Conservation (phyloP, 2,888 invertebrate species). For the Cyclophora albipunctata region DNA sequence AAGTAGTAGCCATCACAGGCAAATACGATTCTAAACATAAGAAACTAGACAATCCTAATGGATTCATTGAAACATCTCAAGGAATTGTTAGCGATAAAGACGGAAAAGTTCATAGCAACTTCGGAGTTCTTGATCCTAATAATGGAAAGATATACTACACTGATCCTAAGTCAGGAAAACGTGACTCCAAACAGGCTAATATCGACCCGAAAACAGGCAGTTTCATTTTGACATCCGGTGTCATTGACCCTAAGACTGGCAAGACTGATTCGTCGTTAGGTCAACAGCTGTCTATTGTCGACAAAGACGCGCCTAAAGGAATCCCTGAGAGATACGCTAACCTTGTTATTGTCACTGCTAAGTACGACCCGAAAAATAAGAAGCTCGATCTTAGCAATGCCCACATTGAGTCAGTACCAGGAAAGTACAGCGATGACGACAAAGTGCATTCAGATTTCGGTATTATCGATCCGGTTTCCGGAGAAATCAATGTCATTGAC, state of each 20-base stretch:
- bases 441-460: conserved; percentile 77
- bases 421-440: conserved; percentile 58
- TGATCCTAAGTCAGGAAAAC: conserved; percentile 76
- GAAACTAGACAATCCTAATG: conserved; percentile 74
- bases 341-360: conserved; percentile 73
- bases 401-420: conserved; percentile 55
- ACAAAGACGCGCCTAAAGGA: conserved; percentile 61
- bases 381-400: conserved; percentile 70
- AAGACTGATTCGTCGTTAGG: conserved; percentile 80
- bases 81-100: conserved; percentile 81
- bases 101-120: conserved; percentile 79
- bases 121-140: conserved; percentile 77
- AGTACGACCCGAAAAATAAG: conserved; percentile 74
- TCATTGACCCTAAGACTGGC: conserved; percentile 77
- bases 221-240: conserved; percentile 74
- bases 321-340: conserved; percentile 65
- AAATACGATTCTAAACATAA: conserved; percentile 77
- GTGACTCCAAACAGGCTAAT: conserved; percentile 76
- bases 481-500: conserved; percentile 75
- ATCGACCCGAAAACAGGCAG: conserved; percentile 74
- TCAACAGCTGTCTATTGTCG: conserved; percentile 65
- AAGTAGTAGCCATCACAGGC: conserved; percentile 75
- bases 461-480: conserved; percentile 72
- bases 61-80: conserved; percentile 68
- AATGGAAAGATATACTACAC: conserved; percentile 75